Evolutionary conservation across 2,888 invertebrate species (phyloP).

Genomic region (Amphiduros pacificus): DNA sequence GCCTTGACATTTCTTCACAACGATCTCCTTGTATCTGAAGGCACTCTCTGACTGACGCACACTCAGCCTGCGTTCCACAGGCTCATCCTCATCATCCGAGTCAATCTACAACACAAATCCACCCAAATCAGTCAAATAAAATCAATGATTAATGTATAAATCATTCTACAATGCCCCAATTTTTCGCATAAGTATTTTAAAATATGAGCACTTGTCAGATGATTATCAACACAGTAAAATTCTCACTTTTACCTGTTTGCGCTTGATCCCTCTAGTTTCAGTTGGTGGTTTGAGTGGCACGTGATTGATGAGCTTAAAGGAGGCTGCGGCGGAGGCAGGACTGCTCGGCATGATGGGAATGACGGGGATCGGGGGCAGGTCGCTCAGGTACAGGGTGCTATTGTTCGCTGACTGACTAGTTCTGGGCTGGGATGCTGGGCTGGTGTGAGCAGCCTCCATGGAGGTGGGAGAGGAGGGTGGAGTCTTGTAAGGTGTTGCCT

Average conservation of each 20-base stretch:
- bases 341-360: conserved; percentile 42
- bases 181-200: too few relatives aligned
- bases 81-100: conserved; percentile 29
- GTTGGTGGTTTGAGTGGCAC: too few relatives aligned
- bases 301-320: conserved; percentile 47
- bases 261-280: too few relatives aligned
- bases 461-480: conserved; percentile 7
- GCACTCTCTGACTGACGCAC: conserved; percentile 57
- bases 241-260: too few relatives aligned
- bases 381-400: conserved; percentile 1
- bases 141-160: too few relatives aligned
- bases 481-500: conserved; percentile 4
- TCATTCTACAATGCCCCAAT: too few relatives aligned
- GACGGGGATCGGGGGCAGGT: conserved; percentile 28
- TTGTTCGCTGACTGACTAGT: not conserved
- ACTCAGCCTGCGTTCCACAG: conserved; percentile 50
- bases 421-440: not conserved
- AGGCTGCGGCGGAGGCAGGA: conserved; percentile 46
- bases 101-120: too few relatives aligned
- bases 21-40: conserved; percentile 63
- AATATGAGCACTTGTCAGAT: too few relatives aligned
- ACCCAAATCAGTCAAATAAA: too few relatives aligned
- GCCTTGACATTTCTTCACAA: conserved; percentile 65
- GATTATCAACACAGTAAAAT: too few relatives aligned
- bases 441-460: not conserved